Evolutionary conservation across 2,113 vertebrate species (phyloP).

Genomic region (Eupsittula cactorum): DNA sequence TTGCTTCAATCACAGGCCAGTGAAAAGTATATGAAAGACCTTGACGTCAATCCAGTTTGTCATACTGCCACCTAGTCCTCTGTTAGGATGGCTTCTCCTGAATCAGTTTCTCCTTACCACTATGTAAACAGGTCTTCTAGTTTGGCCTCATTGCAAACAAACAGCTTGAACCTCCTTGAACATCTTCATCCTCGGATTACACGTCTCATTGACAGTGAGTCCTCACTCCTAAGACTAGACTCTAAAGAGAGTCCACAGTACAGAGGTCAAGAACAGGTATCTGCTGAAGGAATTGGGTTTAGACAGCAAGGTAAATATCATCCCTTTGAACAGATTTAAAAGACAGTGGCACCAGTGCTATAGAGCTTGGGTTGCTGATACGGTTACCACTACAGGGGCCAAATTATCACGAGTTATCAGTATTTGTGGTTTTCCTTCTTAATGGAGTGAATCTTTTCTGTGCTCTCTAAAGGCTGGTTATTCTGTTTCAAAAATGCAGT

Average conservation of each 20-base stretch:
- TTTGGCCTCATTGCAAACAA: background rate
- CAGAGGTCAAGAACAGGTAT: background rate
- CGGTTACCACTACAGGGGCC: background rate
- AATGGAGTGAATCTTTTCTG: background rate
- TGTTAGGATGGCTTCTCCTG: background rate
- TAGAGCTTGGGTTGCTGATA: background rate
- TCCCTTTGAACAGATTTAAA: background rate
- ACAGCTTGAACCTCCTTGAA: background rate
- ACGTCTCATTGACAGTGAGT: background rate
- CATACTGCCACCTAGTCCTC: background rate
- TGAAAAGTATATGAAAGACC: background rate
- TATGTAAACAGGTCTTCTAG: background rate
- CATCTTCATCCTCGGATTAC: background rate
- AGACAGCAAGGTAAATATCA: background rate
- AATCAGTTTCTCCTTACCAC: background rate
- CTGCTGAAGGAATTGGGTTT: background rate
- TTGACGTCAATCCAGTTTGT: background rate
- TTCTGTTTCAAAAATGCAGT: background rate
- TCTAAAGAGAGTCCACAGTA: background rate
- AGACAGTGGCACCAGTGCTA: accelerated
- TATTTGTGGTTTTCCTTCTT: background rate
- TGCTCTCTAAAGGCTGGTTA: background rate
- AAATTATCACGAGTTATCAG: background rate
- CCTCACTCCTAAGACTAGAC: background rate
- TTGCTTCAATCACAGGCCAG: background rate